Percentiles rank a stretch among this genome's conserved stretches.
phyloP scores from a whole-genome alignment of 2,113 vertebrate species.

The Lonchura striata region DNA sequence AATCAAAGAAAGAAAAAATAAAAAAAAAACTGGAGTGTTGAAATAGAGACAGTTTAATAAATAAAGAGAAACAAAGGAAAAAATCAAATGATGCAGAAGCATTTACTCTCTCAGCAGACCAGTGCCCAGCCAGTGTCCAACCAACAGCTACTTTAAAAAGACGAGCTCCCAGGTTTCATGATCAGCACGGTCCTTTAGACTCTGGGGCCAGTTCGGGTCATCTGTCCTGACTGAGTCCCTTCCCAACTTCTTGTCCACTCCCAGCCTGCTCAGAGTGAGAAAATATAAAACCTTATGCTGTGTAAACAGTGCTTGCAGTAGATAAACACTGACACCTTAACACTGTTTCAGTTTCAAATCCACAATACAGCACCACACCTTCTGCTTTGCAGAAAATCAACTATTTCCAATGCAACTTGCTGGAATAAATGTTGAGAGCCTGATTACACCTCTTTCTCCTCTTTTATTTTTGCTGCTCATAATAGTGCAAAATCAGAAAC shows the following conservation, averaged over 20 bases:
- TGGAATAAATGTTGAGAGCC: background rate
- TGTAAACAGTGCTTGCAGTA: background rate
- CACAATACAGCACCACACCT: background rate
- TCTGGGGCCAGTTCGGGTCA: background rate
- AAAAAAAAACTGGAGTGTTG: background rate
- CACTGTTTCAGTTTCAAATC: background rate
- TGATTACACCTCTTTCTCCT: background rate
- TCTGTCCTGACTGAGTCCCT: background rate
- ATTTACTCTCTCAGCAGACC: background rate
- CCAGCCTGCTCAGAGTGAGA: background rate
- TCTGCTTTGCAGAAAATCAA: background rate
- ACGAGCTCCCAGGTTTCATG: background rate
- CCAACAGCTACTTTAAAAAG: background rate
- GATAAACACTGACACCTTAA: background rate
- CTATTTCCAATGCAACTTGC: background rate
- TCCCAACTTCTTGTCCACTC: background rate
- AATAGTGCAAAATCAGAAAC: background rate
- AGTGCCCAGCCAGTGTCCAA: background rate
- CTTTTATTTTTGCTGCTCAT: background rate
- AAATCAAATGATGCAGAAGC: fast-evolving
- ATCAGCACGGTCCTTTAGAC: fast-evolving
- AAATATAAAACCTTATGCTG: background rate
- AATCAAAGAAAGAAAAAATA: background rate
- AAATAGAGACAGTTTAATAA: background rate
- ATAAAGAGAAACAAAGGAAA: background rate